Conservation (phyloP, 2,797 vertebrate species). For the Siniperca undulata region DNA sequence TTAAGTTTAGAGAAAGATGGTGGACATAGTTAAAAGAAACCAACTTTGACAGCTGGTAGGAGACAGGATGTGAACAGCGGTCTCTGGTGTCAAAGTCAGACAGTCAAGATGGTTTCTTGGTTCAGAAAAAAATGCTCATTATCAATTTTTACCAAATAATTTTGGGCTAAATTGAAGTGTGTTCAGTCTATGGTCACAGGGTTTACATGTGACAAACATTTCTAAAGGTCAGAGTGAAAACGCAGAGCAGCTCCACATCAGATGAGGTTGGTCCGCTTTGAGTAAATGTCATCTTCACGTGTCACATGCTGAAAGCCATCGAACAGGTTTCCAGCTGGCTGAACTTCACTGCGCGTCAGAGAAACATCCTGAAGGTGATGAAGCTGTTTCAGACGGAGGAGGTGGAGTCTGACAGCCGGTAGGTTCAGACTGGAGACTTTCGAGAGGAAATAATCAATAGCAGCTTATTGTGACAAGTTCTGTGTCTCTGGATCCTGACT, state of each 20-base stretch:
- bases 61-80: too few relatives aligned
- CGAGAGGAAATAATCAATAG: constrained; percentile 3
- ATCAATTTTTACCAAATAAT: background rate
- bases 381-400: background rate
- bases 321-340: background rate
- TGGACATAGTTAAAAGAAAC: too few relatives aligned
- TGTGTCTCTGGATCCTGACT: background rate
- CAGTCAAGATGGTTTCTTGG: too few relatives aligned
- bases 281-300: constrained; percentile 21
- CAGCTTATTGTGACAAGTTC: background rate
- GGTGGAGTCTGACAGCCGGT: background rate
- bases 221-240: background rate
- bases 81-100: too few relatives aligned
- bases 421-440: background rate
- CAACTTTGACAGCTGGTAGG: too few relatives aligned
- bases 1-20: background rate
- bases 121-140: background rate
- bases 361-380: constrained; percentile 1
- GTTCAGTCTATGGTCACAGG: background rate
- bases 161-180: background rate
- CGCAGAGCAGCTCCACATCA: background rate
- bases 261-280: background rate
- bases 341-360: background rate
- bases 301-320: constrained; percentile 3
- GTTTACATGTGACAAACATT: background rate